A percentile compares a stretch with the other conserved stretches of the same genome.
Conservation (phyloP, 1,140 invertebrate species). For the Bilobella aurantiaca region DNA sequence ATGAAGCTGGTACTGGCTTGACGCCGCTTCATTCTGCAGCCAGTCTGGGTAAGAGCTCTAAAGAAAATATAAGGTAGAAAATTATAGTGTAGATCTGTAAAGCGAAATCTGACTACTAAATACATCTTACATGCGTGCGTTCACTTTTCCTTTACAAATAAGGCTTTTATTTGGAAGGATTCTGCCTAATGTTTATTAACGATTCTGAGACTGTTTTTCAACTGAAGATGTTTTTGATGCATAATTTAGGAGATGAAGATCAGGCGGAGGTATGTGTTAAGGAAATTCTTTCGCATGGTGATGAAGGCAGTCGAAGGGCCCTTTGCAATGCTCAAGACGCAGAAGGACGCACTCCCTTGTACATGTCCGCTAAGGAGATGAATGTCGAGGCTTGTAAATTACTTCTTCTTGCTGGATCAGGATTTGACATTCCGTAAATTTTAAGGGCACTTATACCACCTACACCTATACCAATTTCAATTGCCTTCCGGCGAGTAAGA, state of each 20-base stretch:
- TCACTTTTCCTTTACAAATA: too few relatives aligned
- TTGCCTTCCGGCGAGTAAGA: background rate
- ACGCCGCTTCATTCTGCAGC: background rate
- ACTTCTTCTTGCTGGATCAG: slow-evolving; percentile 4
- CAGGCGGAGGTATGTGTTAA: background rate
- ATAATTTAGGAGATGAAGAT: slow-evolving; percentile 2
- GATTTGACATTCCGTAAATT: slow-evolving; percentile 3
- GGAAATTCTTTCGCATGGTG: background rate
- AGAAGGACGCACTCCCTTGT: background rate
- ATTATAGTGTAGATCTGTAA: too few relatives aligned
- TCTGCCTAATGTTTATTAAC: too few relatives aligned
- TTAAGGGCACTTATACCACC: background rate
- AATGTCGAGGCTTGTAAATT: slow-evolving; percentile 12
- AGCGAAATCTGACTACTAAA: too few relatives aligned
- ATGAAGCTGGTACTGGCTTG: background rate
- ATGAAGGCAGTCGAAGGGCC: background rate
- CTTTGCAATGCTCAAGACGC: slow-evolving; percentile 6
- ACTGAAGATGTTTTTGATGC: background rate
- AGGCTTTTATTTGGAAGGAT: too few relatives aligned
- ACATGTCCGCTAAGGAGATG: background rate
- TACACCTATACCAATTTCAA: background rate
- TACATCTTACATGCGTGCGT: too few relatives aligned
- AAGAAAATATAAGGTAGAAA: too few relatives aligned
- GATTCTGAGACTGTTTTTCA: background rate
- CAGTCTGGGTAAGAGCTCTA: slow-evolving; percentile 4